phyloP scores from a whole-genome alignment of 2,888 invertebrate genomes.

The Oegoconia quadripuncta region DNA sequence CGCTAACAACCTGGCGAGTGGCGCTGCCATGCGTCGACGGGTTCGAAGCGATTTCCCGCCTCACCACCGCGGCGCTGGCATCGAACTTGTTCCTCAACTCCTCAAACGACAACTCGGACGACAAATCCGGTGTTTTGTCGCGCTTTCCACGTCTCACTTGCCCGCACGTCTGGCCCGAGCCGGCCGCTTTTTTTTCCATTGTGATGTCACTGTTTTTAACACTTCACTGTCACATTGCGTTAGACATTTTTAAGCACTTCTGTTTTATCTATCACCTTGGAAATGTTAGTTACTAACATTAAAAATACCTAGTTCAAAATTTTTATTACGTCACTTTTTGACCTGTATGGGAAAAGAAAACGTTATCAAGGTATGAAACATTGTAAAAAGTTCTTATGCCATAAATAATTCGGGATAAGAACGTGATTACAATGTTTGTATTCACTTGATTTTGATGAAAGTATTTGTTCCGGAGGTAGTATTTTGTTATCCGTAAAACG shows the following conservation, averaged over 20 bases:
- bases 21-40: conserved; percentile 73
- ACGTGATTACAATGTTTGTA: no score
- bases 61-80: conserved; percentile 57
- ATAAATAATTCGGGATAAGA: no score
- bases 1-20: conserved; percentile 70
- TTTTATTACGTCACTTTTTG: no score
- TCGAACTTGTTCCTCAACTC: conserved; percentile 69
- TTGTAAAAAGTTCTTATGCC: no score
- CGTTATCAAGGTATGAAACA: no score
- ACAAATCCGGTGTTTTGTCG: conserved; percentile 53
- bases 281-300: no score
- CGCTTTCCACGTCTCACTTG: conserved; percentile 52
- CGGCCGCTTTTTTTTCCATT: conserved; percentile 53
- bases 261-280: no score
- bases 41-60: conserved; percentile 61
- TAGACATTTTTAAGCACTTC: conserved; percentile 16
- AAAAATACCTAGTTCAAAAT: no score
- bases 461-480: no score
- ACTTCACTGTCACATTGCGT: conserved; percentile 35
- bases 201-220: conserved; percentile 33
- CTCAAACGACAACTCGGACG: conserved; percentile 61
- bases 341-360: no score
- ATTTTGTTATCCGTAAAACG: no score
- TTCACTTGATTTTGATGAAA: no score
- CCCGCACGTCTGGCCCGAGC: conserved; percentile 49